Conservation (phyloP, 2,113 vertebrate genomes). For the Oenanthe melanoleuca region DNA sequence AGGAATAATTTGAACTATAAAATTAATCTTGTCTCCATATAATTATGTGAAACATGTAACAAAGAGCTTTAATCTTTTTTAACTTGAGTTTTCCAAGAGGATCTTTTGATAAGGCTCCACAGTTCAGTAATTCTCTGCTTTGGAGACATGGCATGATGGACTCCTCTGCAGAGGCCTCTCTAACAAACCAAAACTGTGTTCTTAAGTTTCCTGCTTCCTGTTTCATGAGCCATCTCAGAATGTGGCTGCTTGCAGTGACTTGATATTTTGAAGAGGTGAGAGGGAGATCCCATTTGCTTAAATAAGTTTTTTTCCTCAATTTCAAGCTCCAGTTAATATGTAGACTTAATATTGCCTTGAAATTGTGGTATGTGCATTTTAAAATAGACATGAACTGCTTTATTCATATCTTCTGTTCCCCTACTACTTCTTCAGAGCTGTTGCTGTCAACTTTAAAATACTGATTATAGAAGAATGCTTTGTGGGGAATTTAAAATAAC, state of each 20-base stretch:
- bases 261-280: background rate
- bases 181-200: background rate
- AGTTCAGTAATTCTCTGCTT: background rate
- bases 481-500: background rate
- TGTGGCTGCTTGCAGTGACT: background rate
- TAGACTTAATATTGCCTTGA: background rate
- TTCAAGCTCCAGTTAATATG: background rate
- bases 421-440: background rate
- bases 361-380: background rate
- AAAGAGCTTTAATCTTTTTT: background rate
- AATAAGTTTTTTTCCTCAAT: background rate
- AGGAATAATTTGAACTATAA: background rate
- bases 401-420: background rate
- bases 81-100: background rate
- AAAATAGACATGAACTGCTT: background rate
- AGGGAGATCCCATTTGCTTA: background rate
- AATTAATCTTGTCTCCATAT: background rate
- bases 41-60: background rate
- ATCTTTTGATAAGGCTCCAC: background rate
- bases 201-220: background rate
- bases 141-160: background rate
- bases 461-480: background rate
- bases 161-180: rapidly evolving
- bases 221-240: background rate
- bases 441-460: background rate